Percentiles rank a stretch among this genome's conserved stretches.
phyloP scores from a whole-genome alignment of 2,113 vertebrate genomes.

The Saccopteryx leptura region DNA sequence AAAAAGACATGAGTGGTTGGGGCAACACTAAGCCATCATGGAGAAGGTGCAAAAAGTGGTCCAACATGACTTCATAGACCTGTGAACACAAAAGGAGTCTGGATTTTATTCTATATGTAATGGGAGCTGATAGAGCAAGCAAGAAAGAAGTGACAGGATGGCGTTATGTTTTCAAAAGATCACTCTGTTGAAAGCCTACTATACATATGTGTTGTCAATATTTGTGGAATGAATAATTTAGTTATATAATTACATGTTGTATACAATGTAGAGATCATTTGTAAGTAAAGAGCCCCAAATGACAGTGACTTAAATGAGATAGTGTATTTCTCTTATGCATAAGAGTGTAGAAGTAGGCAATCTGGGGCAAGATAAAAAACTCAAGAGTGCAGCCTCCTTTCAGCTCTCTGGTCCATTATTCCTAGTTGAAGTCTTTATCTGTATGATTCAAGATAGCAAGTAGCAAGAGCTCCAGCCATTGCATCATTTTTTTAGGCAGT shows the following conservation, averaged over 20 bases:
- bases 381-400: neutral
- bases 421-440: neutral
- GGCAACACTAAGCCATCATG: neutral
- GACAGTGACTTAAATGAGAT: neutral
- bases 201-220: neutral
- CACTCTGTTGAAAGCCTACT: neutral
- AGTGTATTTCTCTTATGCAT: neutral
- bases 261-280: neutral
- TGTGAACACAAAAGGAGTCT: neutral
- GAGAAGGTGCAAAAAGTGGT: neutral
- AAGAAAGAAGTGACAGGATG: neutral
- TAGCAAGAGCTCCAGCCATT: neutral
- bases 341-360: neutral
- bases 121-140: neutral
- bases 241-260: neutral
- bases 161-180: slow-evolving; percentile 30
- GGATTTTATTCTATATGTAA: neutral
- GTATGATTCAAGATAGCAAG: slow-evolving; percentile 35
- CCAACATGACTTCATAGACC: neutral
- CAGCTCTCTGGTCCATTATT: neutral
- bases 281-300: neutral
- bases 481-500: neutral
- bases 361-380: neutral
- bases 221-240: slow-evolving; percentile 20
- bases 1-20: neutral